Base-by-base conservation (phyloP, 1,140 invertebrate species). In the Eueides isabella region DNA sequence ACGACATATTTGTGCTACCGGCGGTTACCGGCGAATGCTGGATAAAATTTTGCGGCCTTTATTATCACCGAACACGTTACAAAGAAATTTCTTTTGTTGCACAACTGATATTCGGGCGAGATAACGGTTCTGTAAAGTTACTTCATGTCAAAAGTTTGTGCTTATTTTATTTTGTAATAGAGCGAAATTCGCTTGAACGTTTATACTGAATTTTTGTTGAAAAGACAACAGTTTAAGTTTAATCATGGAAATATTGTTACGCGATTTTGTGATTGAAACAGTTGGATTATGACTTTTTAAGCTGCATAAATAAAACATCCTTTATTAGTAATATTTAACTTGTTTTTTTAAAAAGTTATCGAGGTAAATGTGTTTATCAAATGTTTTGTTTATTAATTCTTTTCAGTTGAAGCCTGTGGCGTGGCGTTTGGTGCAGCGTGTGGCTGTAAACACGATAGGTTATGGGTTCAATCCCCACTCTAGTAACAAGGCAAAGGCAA, bases 1-100 rank as follows among this genome's bases (percentile, higher is more conserved):
- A 77, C 48, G 64, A 71, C 69, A 77, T 77, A 74, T 67, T 71
- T 68, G 61, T 41, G 64, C 29, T 71, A 61, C 44, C 29, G 44
- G 67, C 67, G 29, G 65, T 28, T 28, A 44, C 7, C 65, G 65
- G 19, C 65, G 64, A 74, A 74, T 74, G 38, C 66, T 33, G 29
- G 75, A 19, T 67, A 70, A 26, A 77, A 71, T 63, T 77, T 67
- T 71, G 67, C 68, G 72, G 55, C 41, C 68, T 77, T 77, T 73
- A 73, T 71, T 74, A 71, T 71, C 67, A 70, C 23, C 19, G 28
- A 65, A 48, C 41, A 61, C 31, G 64, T 62, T 62, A 55, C 55
- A 63, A 70, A 63, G 68, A 70, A 63, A 63, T 67, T 48, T 62
- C 55, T 38, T 70, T 62, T 70, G 68, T 70, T 63, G 61, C 61